Evolutionary conservation across 2,888 invertebrate genomes (phyloP).

Genomic region (Dynastes hyllus): DNA sequence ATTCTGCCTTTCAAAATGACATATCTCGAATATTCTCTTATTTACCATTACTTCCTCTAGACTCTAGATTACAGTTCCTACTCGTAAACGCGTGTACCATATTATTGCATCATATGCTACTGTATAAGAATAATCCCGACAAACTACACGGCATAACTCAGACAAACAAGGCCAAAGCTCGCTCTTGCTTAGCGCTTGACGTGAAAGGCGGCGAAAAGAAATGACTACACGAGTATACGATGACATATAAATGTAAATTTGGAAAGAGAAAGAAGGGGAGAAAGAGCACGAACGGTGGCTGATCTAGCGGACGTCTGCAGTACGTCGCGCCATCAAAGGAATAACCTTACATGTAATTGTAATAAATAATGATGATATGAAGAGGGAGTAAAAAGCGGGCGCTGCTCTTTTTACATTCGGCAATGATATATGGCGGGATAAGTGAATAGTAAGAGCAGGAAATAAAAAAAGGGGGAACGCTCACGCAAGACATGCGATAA

Average conservation of each 20-base stretch:
- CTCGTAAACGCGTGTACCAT: too few species aligned
- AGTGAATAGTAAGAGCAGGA: constrained; percentile 52
- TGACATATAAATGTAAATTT: constrained; percentile 39
- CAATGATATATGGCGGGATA: constrained; percentile 52
- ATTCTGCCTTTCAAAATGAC: too few species aligned
- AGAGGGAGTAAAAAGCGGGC: constrained; percentile 34
- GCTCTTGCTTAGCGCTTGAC: neutral
- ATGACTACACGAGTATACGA: constrained; percentile 28
- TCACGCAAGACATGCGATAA: constrained; percentile 42
- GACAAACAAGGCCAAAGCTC: neutral
- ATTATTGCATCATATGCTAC: too few species aligned
- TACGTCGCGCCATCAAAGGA: constrained; percentile 25
- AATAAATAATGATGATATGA: constrained; percentile 42
- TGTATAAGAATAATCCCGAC: neutral
- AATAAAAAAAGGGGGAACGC: constrained; percentile 37
- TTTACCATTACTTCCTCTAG: too few species aligned
- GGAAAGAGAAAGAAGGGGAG: neutral
- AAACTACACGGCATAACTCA: neutral
- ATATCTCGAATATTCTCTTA: too few species aligned
- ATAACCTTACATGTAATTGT: constrained; percentile 47
- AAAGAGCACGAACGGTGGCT: neutral
- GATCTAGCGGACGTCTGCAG: constrained; percentile 1
- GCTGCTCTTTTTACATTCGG: constrained; percentile 48
- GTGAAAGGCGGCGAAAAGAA: constrained; percentile 20
- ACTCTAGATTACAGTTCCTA: too few species aligned